phyloP scores from a whole-genome alignment of 2,797 vertebrate genomes.

The Poeciliopsis turneri region DNA sequence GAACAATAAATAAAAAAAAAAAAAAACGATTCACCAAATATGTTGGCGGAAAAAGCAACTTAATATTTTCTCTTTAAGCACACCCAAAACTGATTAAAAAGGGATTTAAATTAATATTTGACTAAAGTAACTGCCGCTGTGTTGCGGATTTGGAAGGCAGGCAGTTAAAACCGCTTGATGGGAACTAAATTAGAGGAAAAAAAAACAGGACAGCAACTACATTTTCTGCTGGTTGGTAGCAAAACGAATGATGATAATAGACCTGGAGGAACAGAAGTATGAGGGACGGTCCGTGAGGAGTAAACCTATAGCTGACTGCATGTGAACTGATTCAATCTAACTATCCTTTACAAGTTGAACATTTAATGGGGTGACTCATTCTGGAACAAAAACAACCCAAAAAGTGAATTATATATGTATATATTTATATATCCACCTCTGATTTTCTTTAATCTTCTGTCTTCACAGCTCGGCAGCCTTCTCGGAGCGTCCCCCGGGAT shows the following conservation, averaged over 20 bases:
- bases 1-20: slow-evolving; percentile 37
- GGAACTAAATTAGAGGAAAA: slow-evolving; percentile 38
- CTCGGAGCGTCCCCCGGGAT: slow-evolving; percentile 48
- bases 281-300: slow-evolving; percentile 21
- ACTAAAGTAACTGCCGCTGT: slow-evolving; percentile 22
- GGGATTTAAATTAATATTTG: slow-evolving; percentile 42
- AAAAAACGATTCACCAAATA: slow-evolving; percentile 24
- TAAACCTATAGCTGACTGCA: slow-evolving; percentile 37
- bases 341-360: slow-evolving; percentile 41
- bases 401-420: slow-evolving; percentile 70
- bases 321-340: slow-evolving; percentile 54
- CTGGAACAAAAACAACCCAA: slow-evolving; percentile 54
- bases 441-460: slow-evolving; percentile 77
- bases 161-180: slow-evolving; percentile 52
- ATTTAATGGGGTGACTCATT: slow-evolving; percentile 47
- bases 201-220: slow-evolving; percentile 47
- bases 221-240: slow-evolving; percentile 41
- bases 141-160: slow-evolving; percentile 38
- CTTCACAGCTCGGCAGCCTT: slow-evolving; percentile 62
- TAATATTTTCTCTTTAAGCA: slow-evolving; percentile 38
- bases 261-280: neutral
- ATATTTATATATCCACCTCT: slow-evolving; percentile 79
- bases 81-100: slow-evolving; percentile 32
- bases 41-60: slow-evolving; percentile 38
- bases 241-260: slow-evolving; percentile 51